Conservation (phyloP, 2,888 invertebrate species). For the Lingula anatina region DNA sequence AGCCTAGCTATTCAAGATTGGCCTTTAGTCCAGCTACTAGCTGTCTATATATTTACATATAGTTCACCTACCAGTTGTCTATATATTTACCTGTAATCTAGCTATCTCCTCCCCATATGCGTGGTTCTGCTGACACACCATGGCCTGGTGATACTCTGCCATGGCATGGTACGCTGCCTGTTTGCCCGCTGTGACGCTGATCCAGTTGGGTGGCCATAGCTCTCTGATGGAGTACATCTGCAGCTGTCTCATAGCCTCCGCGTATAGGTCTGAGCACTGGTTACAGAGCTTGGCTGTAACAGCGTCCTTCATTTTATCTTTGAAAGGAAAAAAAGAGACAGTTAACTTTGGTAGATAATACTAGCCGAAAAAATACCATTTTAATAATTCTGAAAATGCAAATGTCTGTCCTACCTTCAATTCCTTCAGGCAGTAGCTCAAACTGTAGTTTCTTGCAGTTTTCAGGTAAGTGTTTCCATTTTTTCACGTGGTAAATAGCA, state of each 20-base stretch:
- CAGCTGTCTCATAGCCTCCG: slow-evolving; percentile 80
- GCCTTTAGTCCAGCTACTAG: too few relatives aligned
- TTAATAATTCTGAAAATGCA: too few relatives aligned
- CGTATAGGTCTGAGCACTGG: slow-evolving; percentile 89
- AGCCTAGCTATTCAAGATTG: too few relatives aligned
- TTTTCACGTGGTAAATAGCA: too few relatives aligned
- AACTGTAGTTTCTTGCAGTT: too few relatives aligned
- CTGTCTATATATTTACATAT: too few relatives aligned
- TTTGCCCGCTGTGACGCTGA: slow-evolving; percentile 67
- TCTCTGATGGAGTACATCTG: slow-evolving; percentile 75
- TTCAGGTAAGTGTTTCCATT: too few relatives aligned
- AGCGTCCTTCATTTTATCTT: slow-evolving; percentile 91
- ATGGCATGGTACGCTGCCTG: slow-evolving; percentile 84
- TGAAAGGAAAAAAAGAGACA: slow-evolving; percentile 16
- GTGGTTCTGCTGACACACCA: slow-evolving; percentile 73
- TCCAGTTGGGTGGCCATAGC: slow-evolving; percentile 77
- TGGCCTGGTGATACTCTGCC: slow-evolving; percentile 82
- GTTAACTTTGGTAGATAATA: too few relatives aligned
- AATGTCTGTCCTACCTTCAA: too few relatives aligned
- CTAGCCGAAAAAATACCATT: too few relatives aligned
- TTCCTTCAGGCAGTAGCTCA: too few relatives aligned
- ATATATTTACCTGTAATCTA: slow-evolving; percentile 62
- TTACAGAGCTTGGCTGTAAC: slow-evolving; percentile 87
- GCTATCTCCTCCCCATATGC: slow-evolving; percentile 87
- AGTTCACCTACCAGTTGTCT: too few relatives aligned